Base-by-base conservation (phyloP, 2,113 vertebrate genomes). In the Chelonoidis abingdonii region DNA sequence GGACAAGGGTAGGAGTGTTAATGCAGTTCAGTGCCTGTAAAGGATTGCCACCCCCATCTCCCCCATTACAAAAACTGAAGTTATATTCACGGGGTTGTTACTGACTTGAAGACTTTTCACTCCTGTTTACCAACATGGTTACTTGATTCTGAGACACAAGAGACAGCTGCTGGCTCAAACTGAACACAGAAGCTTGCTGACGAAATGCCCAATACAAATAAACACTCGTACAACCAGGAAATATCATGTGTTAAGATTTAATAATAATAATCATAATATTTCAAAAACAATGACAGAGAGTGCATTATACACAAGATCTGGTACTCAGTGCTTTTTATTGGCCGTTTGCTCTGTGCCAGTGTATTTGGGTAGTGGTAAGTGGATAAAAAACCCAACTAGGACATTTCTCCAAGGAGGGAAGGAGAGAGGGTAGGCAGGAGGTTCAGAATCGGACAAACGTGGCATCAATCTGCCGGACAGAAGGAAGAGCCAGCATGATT, bases 381-480 rank as follows among this genome's bases (percentile, higher is more conserved):
- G 80, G 97, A 85, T 95, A 97, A 95, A 96, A 95, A 96, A 97
- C 94, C 96, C 92, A 84, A 27, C 24, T 50, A 83, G 97, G 97
- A 92, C 93, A 80, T 87, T 95, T 62, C 86, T 57, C 31, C 80
- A 52, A 65, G 92, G 82, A 92, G 65, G 89, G 94, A 88, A 92
- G 90, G 79, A 49, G 72, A 62, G 4, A 19, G 86, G 88, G 85
- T 56, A 92, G 10, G 89, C 69, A 21, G n/a, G 84, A 91, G 97
- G 85, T 97, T 98, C 98, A 99, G 98, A 99, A 99, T 92, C 99
- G 98, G 93, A 99, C 99, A 83, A 99, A 99, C 0, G 99, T 99
- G 93, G 99, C 99, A 0, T 99, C 99, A 2, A 99, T 99, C 98
- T 99, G 99, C 97, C 99, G 99, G 35, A 99, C 99, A 0, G 97